Base-by-base conservation (phyloP, 1,140 invertebrate genomes). In the Chelonus insularis region DNA sequence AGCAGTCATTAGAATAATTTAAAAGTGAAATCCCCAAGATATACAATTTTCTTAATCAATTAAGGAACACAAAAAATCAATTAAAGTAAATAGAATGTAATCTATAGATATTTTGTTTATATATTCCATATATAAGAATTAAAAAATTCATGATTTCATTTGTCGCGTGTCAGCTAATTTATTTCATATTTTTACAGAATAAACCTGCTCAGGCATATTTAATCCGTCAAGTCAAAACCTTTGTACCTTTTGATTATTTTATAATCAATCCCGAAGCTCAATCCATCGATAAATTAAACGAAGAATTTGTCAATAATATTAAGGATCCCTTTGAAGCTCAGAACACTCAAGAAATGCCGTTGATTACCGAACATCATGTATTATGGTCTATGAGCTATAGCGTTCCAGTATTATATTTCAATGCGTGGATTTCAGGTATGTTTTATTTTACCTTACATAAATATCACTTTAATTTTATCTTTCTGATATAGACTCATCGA, bases 391-490 rank as follows among this genome's bases (percentile, higher is more conserved):
- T 80, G 55, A 85, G 83, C 64, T 86, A 85, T 66, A 61, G 72
- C 39, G 85, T 86, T 6, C 86, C 86, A 25, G 79, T 86, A 2
- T 69, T 87, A 12, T 86, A 84, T 65, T 85, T 86, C 64, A 85
- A 86, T 68, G 78, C 75, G 21, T 84, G 81, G 76, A 76, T 76
- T 61, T 79, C 78, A 60, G 71, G 72, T 75, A 73, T 77, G 73
- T 74, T 72, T 36, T 25, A 34, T 16, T 8, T 18, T 43, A n/a
- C 12, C 9, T 4, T 4, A 16, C 9, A 9, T 18, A 29, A 29
- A 29, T 21, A 25, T 57, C 6, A 0, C 37, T 43, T n/a, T 25
- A 9, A 47, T 11, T 34, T 25, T 47, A 21, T 43, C 14, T 18
- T 34, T 39, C 11, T 39, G 6, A 14, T 43, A 43, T 43, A 16